Conservation (phyloP, 2,888 invertebrate species). For the Myathropa florea region DNA sequence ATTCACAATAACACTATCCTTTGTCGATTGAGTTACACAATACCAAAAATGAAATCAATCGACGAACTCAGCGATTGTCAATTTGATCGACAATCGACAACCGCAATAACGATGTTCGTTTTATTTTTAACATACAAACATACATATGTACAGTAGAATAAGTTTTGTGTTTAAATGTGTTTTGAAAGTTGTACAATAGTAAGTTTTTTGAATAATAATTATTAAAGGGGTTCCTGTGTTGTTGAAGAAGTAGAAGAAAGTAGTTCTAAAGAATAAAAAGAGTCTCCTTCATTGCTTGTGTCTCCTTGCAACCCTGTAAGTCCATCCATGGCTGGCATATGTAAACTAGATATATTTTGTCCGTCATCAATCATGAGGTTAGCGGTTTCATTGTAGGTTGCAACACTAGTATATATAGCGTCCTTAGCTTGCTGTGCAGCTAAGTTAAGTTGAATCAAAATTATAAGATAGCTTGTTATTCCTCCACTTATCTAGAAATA, state of each 20-base stretch:
- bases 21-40: no score
- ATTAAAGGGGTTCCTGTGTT: constrained; percentile 32
- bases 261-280: background rate
- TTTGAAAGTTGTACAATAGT: no score
- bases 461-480: constrained; percentile 80
- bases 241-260: constrained; percentile 26
- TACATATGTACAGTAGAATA: no score
- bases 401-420: constrained; percentile 72
- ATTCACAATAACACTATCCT: no score
- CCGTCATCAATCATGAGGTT: constrained; percentile 26
- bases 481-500: constrained; percentile 77
- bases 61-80: no score
- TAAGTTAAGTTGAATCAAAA: constrained; percentile 80
- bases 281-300: background rate
- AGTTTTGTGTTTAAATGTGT: no score
- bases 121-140: no score
- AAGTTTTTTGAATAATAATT: background rate
- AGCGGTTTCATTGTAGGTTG: constrained; percentile 74
- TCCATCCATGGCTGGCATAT: background rate
- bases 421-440: constrained; percentile 80
- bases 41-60: no score
- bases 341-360: constrained; percentile 19
- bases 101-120: no score
- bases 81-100: no score
- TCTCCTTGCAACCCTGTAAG: background rate